Base-by-base conservation (phyloP, 2,113 vertebrate species). In the Myotis davidii region DNA sequence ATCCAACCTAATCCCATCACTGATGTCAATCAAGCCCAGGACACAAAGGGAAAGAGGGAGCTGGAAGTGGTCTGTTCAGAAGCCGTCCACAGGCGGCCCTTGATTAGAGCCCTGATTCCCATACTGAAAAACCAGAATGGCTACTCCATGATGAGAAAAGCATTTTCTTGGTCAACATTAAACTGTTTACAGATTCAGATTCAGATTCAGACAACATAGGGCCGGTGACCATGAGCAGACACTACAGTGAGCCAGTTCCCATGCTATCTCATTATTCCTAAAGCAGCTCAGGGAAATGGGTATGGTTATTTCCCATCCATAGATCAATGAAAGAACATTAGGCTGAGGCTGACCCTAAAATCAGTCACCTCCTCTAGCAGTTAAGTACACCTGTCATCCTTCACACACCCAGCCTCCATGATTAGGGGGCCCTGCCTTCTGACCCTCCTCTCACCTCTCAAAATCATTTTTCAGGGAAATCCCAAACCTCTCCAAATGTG, bases 391-490 rank as follows among this genome's bases (percentile, higher is more conserved):
- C 0, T 6, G 11, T 3, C 39, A n/a, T 25, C 12, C 48, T 73
- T 67, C 29, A 25, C 9, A 13, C 18, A 23, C 9, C 27, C 18
- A 59, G 86, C 39, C 23, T 27, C 34, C 6, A 13, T 6, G 10
- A 18, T 45, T 6, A 27, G 37, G 17, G 12, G 32, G 1, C 7
- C 12, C 16, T 65, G 29, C 45, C 74, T 81, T 50, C 61, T 64
- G 6, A 70, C 1, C 42, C 37, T 50, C 20, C 4, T 42, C 42
- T 59, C 70, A 16, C 56, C 39, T 81, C 39, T 83, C 73, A 37
- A 85, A 94, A 59, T 91, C 6, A 88, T 73, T 74, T 88, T 87
- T 88, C 54, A 84, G 52, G 45, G 32, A 82, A 65, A 83, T 59
- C 65, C 27, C 52, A 94, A 77, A 59, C 27, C 64, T 52, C 29